Evolutionary conservation across 2,888 invertebrate species (phyloP), one percentile per base, ranked within the genome.

Genomic region (Epistrophella euchroma): DNA sequence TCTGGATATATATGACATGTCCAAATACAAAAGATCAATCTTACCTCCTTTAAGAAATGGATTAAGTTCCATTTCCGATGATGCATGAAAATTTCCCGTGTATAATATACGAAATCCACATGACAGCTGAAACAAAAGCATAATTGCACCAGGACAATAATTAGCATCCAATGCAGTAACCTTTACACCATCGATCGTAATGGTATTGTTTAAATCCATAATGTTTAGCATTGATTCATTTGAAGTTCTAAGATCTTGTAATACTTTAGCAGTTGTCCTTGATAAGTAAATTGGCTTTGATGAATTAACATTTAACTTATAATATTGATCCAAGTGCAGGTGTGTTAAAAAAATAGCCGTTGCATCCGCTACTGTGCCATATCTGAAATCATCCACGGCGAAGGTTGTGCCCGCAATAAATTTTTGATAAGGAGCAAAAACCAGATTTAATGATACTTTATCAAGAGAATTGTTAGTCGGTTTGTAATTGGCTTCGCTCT

Each of bases 111-210:
- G 94, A 88, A 93, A 93, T 0, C 95, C 95, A 88, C 93, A 94
- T 5, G 93, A 92, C 22, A 96, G 91, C 47, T 94, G 94, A 90
- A 96, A 96, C 13, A 96, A 91, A 77, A 96, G 93, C 94, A 97
- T 95, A 15, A 96, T 91, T 0, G 96, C 95, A 13, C 97, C 97
- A 0, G 96, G 96, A 90, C 96, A 96, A 89, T 96, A 96, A 91
- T 96, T 96, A 2, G 96, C 96, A 89, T 96, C 96, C 0, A 96
- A 92, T 0, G 96, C 94, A 0, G 95, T 95, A 2, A 96, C 93
- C 89, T 95, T 94, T 0, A 95, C 93, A 9, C 93, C 94, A 58
- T 95, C 94, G 37, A 96, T 91, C 6, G 92, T 90, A 17, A 93
- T 88, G 0, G 94, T 91, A 88, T 93, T 92, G 88, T 94, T 94